These are phyloP conservation scores for Neopipo cinnamomea DNA, from an alignment of 2,113 vertebrate species.

Conservation along the genomic window DNA sequence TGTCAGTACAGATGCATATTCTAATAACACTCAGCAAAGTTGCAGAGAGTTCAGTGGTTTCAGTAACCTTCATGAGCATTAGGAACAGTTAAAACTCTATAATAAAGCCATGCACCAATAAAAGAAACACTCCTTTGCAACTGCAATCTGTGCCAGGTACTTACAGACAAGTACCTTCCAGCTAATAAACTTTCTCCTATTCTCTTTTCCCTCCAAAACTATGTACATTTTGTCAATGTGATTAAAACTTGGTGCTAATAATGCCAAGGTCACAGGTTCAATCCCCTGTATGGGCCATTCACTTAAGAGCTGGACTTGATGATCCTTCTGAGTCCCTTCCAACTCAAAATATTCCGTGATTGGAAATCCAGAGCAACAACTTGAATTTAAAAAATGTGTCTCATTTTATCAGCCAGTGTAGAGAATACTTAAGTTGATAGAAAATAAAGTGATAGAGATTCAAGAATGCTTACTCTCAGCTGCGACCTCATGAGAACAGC, in stretches of 20 bases:
- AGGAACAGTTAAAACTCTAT: neutral
- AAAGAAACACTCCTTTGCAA: neutral
- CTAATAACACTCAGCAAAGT: neutral
- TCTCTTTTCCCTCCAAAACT: neutral
- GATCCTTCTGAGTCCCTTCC: neutral
- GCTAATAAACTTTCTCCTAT: neutral
- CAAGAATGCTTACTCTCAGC: neutral
- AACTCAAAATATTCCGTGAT: neutral
- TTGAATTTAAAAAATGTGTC: neutral
- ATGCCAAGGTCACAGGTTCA: neutral
- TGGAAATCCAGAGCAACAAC: neutral
- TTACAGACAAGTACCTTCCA: neutral
- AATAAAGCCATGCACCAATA: neutral
- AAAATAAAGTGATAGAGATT: neutral
- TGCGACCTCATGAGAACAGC: neutral
- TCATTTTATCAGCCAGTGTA: neutral
- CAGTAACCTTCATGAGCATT: neutral
- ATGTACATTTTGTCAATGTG: neutral
- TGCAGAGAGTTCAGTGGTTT: neutral
- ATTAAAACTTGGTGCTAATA: neutral
- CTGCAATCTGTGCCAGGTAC: neutral
- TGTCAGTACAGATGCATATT: neutral
- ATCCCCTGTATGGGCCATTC: neutral
- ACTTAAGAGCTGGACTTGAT: neutral
- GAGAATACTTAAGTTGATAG: neutral